Evolutionary conservation across 1,140 invertebrate species (phyloP).

Genomic region (Zaprionus inermis): DNA sequence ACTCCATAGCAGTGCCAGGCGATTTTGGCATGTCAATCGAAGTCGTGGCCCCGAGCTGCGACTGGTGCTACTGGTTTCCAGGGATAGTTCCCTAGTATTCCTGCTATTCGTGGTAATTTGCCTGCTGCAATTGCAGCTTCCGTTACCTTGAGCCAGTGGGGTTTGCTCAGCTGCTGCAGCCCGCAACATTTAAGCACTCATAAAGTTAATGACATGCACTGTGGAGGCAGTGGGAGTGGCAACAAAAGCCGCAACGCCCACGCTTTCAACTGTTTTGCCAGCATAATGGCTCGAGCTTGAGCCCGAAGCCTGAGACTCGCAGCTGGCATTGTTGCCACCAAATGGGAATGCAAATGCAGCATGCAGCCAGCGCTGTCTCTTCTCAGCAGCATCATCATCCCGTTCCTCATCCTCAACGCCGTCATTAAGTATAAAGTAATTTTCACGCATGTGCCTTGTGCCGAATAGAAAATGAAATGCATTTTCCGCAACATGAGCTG

Average conservation of each 20-base stretch:
- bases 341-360: constrained; percentile 41
- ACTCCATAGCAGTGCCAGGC: constrained; percentile 17
- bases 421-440: constrained; percentile 82
- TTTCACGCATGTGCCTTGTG: constrained; percentile 77
- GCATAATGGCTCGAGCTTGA: constrained; percentile 33
- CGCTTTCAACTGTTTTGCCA: constrained; percentile 41
- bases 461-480: constrained; percentile 76
- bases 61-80: too few species aligned
- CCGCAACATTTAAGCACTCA: constrained; percentile 72
- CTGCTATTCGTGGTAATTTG: constrained; percentile 51
- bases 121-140: constrained; percentile 60
- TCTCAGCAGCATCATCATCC: constrained; percentile 17
- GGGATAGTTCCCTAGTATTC: too few species aligned
- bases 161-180: constrained; percentile 9
- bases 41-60: background rate
- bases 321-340: constrained; percentile 32
- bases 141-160: constrained; percentile 69
- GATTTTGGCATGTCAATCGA: constrained; percentile 7
- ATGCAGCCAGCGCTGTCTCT: constrained; percentile 1
- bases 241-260: constrained; percentile 41
- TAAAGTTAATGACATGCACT: constrained; percentile 82
- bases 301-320: constrained; percentile 3
- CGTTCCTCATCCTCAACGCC: constrained; percentile 12
- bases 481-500: constrained; percentile 78
- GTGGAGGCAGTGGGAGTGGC: constrained; percentile 18